These are phyloP conservation scores for Actinernus sp. DNA, from an alignment of 92 coral and sea anemone genomes.

Conservation along the genomic window DNA sequence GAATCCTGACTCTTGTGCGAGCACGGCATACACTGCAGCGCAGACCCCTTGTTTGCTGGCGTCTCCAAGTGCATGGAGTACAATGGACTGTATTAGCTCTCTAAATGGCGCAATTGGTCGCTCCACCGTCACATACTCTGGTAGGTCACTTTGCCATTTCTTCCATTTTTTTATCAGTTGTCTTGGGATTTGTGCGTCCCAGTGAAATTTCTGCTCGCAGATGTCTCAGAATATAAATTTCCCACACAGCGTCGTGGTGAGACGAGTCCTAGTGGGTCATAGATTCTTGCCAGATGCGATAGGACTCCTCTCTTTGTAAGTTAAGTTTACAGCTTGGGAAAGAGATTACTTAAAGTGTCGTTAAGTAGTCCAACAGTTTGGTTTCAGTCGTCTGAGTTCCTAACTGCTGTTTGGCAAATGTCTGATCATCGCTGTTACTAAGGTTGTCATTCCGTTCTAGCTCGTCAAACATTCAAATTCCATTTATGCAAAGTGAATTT, in stretches of 20 bases:
- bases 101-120: constrained; percentile 5
- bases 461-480: constrained; percentile 12
- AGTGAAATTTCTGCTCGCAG: constrained; percentile 3
- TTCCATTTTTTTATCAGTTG: constrained; percentile 3
- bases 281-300: too few species aligned
- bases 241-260: neutral
- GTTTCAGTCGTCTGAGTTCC: too few species aligned
- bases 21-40: constrained; percentile 42
- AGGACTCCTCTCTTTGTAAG: too few species aligned
- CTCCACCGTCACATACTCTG: neutral
- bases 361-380: constrained; percentile 7
- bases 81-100: neutral
- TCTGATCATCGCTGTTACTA: too few species aligned
- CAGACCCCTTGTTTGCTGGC: constrained; percentile 14
- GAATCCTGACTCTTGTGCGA: constrained; percentile 14
- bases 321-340: neutral
- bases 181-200: constrained; percentile 19
- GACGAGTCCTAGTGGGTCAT: too few species aligned
- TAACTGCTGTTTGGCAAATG: too few species aligned
- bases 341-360: neutral
- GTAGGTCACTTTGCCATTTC: constrained; percentile 1
- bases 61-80: constrained; percentile 27
- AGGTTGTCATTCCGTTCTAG: constrained; percentile 8
- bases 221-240: constrained; percentile 10
- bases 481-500: constrained; percentile 20